These are phyloP conservation scores for Pteronotus mesoamericanus DNA, from an alignment of 2,797 vertebrate genomes.

Conservation along the genomic window DNA sequence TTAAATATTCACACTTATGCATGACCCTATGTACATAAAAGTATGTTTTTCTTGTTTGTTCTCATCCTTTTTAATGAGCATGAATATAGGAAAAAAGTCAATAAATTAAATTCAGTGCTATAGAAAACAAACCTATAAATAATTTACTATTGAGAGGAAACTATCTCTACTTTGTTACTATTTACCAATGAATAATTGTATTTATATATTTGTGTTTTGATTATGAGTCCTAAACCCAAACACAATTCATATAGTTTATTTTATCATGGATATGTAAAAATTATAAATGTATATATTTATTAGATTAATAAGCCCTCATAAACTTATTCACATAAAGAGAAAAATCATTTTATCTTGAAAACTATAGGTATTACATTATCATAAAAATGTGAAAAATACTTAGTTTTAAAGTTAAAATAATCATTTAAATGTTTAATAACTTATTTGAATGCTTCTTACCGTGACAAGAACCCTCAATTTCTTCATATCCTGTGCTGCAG, in stretches of 20 bases:
- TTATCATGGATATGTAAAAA: background rate
- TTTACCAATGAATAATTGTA: background rate
- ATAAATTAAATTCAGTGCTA: background rate
- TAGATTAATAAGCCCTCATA: background rate
- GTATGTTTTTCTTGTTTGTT: background rate
- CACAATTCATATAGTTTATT: background rate
- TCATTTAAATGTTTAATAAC: background rate
- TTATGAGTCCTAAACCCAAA: background rate
- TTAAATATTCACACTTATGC: background rate
- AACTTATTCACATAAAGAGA: background rate
- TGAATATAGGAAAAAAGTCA: background rate
- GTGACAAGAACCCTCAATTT: conserved; percentile 90
- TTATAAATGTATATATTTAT: background rate
- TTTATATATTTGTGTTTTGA: background rate
- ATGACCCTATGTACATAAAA: background rate
- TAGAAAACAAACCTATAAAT: background rate
- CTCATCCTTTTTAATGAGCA: background rate
- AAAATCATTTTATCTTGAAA: background rate
- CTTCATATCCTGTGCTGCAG: conserved; percentile 93
- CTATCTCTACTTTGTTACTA: background rate
- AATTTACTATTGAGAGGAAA: background rate
- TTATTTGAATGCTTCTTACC: conserved; percentile 83
- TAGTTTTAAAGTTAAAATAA: background rate
- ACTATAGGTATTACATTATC: background rate
- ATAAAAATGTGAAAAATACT: background rate